Base-by-base conservation (phyloP, 2,113 vertebrate species). In the Malaclemys terrapin region DNA sequence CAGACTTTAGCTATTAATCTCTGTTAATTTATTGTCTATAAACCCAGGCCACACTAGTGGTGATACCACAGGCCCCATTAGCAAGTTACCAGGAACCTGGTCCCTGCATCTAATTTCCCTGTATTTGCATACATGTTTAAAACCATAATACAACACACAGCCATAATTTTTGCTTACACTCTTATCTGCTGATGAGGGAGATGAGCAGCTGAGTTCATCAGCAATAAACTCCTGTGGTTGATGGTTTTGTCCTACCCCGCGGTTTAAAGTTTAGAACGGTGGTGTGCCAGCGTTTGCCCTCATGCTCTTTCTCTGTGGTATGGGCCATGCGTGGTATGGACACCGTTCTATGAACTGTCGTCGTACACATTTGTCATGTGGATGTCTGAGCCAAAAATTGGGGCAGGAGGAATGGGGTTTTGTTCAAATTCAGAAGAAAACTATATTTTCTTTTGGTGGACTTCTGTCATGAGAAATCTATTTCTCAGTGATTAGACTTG, bases 1-100 rank as follows among this genome's bases (percentile, higher is more conserved):
- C 52, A 80, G 81, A 47, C 79, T 94, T 85, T 6, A 76, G 38
- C 69, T 69, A 92, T 24, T 27, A 82, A 13, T 38, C 50, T 84
- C 2, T 62, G 38, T 80, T 88, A 79, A 89, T 93, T 96, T 95
- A 88, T 45, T 89, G 56, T 27, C 12, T 85, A n/a, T 93, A 52
- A 89, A 24, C 24, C 72, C 54, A 78, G 29, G 85, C 24, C 31
- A 85, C 80, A 14, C 6, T n/a, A 53, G 19, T 12, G 89, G 13
- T 16, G 88, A 0, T 0, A 2, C 22, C 59, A 31, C 19, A 38
- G 0, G 0, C 6, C 6, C 0, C 16, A 24, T 65, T 31, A 93
- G 50, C 10, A 79, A 12, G 54, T 89, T 90, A 57, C 0, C 1
- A 49, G 12, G 29, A 50, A 19, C 19, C 62, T 27, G 45, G 4